Evolutionary conservation across 2,797 vertebrate species (phyloP), one percentile per base, ranked within the genome.

Genomic region (Buceros bicornis): DNA sequence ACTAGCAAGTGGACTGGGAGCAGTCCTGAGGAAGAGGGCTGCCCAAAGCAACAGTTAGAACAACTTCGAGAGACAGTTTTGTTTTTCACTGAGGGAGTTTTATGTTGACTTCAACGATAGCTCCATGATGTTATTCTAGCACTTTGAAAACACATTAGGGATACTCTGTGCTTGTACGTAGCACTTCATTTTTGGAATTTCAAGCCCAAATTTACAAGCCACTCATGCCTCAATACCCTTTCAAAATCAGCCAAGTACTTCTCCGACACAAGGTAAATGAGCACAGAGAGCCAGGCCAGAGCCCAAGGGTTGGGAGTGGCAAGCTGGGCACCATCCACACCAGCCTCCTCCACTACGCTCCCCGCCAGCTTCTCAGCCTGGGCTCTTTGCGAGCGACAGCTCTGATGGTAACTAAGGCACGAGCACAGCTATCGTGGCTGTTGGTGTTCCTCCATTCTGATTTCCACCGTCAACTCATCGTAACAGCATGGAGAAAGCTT

Each of bases 371-470:
- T 48, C 83, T 40, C 35, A 26, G 47, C 22, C 45, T 33, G 26
- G 22, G n/a, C 35, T 77, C 53, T 3, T 11, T 37, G 28, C 1
- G 2, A 35, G n/a, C 2, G 1, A 25, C 11, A 24, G 25, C 53
- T 53, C 31, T 51, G 45, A 42, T 7, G 16, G 50, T 29, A 58
- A 50, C 21, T 15, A 61, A 42, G 28, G 62, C 26, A 11, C 3
- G 14, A 35, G 31, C 24, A 51, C 12, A 51, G 56, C 47, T 76
- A 4, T 5, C 15, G 35, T 11, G 37, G 45, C 65, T 4, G 5
- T 0, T 13, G 33, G 50, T 8, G 33, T 43, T 82, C 61, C 56
- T n/a, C 47, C 25, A 64, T 53, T 58, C 73, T 19, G 6, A 61
- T 45, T 90, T 88, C 22, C 26, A 24, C 50, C 54, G 40, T 33